Evolutionary conservation across 2,888 invertebrate species (phyloP).

Genomic region (Entomobrya multifasciata): DNA sequence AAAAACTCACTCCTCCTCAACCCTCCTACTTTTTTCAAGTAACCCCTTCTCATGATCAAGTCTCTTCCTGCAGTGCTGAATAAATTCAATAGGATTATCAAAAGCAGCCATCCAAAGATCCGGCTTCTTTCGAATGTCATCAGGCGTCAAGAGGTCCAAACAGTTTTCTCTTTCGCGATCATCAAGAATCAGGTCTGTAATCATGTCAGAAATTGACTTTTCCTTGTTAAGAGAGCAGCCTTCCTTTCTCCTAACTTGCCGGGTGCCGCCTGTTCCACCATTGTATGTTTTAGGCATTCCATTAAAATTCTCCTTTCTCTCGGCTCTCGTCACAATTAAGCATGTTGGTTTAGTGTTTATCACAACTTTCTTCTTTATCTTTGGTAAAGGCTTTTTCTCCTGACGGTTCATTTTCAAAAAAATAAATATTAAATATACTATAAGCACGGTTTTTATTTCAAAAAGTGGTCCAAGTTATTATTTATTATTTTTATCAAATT

Average conservation of each 20-base stretch:
- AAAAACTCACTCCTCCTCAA: slow-evolving; percentile 50
- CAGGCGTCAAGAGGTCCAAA: slow-evolving; percentile 1
- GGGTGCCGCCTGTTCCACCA: too few relatives aligned
- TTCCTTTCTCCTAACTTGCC: not conserved
- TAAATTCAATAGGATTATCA: slow-evolving; percentile 73
- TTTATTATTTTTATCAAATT: too few relatives aligned
- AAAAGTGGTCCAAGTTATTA: too few relatives aligned
- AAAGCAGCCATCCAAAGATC: slow-evolving; percentile 76
- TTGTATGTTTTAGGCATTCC: too few relatives aligned
- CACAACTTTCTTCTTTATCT: too few relatives aligned
- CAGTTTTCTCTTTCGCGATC: not conserved
- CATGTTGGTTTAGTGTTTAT: too few relatives aligned
- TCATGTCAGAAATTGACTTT: slow-evolving; percentile 3
- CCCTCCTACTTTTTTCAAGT: slow-evolving; percentile 47
- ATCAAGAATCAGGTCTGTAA: not conserved
- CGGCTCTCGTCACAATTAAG: too few relatives aligned
- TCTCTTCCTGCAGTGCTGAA: slow-evolving; percentile 72
- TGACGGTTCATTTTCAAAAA: too few relatives aligned
- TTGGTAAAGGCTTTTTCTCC: too few relatives aligned
- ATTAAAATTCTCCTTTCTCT: too few relatives aligned
- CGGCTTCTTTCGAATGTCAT: slow-evolving; percentile 35
- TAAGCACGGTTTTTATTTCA: too few relatives aligned
- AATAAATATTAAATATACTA: too few relatives aligned
- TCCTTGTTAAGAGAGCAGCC: not conserved
- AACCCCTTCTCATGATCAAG: slow-evolving; percentile 55